Evolutionary conservation across 2,888 invertebrate species (phyloP).

Genomic region (Orthonevra nobilis): DNA sequence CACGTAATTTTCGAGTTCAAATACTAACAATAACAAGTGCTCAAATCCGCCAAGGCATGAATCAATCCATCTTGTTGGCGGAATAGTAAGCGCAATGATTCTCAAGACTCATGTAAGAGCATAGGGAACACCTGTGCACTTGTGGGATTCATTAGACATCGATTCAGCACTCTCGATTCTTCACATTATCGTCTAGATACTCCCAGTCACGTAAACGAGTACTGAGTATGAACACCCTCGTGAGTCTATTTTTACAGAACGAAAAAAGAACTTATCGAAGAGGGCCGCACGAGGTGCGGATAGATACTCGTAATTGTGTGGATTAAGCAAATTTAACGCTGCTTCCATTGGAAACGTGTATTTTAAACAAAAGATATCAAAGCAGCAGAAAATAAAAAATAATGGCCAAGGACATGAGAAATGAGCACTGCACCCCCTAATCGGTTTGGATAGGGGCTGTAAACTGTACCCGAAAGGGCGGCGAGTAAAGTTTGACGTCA

Average conservation of each 20-base stretch:
- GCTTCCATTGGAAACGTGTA: slow-evolving; percentile 30
- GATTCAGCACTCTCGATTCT: not conserved
- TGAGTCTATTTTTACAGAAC: slow-evolving; percentile 5
- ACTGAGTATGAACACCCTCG: not conserved
- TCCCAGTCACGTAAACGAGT: not conserved
- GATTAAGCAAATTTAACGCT: slow-evolving; percentile 16
- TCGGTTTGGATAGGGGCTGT: too few species aligned
- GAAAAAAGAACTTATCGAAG: too few species aligned
- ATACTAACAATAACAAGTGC: slow-evolving; percentile 22
- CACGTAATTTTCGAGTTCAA: slow-evolving; percentile 19
- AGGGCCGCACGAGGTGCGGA: not conserved
- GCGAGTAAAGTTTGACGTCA: slow-evolving; percentile 34
- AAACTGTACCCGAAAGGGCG: slow-evolving; percentile 2
- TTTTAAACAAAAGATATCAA: not conserved
- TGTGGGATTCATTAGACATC: slow-evolving; percentile 27
- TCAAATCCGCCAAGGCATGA: slow-evolving; percentile 14
- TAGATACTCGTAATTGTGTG: not conserved
- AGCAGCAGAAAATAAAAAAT: slow-evolving; percentile 34
- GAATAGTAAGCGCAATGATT: too few species aligned
- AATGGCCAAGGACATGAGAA: slow-evolving; percentile 24
- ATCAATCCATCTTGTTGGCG: too few species aligned
- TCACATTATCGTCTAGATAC: not conserved
- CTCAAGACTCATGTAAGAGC: too few species aligned
- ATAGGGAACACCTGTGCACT: slow-evolving; percentile 26
- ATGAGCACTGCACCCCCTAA: not conserved